Evolutionary conservation across 2,797 vertebrate genomes (phyloP).

Genomic region (Hafferia zeledoni): DNA sequence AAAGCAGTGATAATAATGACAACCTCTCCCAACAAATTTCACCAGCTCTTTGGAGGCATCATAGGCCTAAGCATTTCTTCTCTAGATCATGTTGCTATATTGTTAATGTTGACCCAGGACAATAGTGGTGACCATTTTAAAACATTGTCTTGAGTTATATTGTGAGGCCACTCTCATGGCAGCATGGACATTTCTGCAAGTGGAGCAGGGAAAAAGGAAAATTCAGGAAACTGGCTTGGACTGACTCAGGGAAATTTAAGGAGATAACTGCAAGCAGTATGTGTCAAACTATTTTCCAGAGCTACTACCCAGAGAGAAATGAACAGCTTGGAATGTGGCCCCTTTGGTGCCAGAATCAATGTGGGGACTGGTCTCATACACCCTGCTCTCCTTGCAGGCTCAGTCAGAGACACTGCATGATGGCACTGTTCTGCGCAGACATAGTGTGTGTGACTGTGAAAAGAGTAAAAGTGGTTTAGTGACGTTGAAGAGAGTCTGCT

Average conservation of each 20-base stretch:
- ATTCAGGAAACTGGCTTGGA: background rate
- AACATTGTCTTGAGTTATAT: background rate
- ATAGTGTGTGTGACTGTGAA: background rate
- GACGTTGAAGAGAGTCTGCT: background rate
- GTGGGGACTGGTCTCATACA: background rate
- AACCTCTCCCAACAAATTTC: background rate
- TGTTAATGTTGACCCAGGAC: background rate
- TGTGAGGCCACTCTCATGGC: background rate
- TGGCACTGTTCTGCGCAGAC: background rate
- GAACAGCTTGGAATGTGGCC: background rate
- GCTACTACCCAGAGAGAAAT: background rate
- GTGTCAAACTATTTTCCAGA: background rate
- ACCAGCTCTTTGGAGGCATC: background rate
- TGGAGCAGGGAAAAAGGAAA: background rate
- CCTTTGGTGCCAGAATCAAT: background rate
- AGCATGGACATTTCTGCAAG: background rate
- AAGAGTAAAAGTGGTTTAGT: background rate
- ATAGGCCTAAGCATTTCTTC: background rate
- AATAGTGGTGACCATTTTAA: background rate
- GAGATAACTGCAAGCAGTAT: background rate
- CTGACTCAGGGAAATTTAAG: background rate
- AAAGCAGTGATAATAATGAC: background rate
- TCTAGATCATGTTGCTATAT: background rate
- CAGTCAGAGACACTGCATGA: background rate
- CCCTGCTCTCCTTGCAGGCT: background rate